Conservation (phyloP, 2,888 invertebrate species). For the Chrysomela aeneicollis region DNA sequence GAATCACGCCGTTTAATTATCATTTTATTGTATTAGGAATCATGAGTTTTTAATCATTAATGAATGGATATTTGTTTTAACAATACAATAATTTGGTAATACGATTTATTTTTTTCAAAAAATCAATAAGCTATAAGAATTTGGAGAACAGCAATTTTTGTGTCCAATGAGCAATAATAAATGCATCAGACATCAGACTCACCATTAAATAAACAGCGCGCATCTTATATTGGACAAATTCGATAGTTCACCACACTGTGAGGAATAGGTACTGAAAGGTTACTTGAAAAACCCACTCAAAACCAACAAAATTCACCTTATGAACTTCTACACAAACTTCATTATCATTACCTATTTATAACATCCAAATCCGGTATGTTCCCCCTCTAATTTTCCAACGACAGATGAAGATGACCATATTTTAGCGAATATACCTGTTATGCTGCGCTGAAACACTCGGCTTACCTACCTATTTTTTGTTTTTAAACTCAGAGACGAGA, state of each 20-base stretch:
- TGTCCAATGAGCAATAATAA: too few relatives aligned
- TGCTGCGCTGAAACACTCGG: neutral
- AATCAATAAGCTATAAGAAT: too few relatives aligned
- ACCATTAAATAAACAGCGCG: neutral
- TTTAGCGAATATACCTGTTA: constrained; percentile 10
- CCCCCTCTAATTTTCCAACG: constrained; percentile 39
- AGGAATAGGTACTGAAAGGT: neutral
- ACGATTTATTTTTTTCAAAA: too few relatives aligned
- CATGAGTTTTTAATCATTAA: too few relatives aligned
- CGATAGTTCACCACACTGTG: neutral
- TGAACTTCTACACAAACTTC: neutral
- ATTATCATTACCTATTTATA: constrained; percentile 46
- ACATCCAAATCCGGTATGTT: constrained; percentile 44
- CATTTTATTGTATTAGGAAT: too few relatives aligned
- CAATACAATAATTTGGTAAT: too few relatives aligned
- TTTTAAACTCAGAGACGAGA: neutral
- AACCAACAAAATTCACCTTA: constrained; percentile 12
- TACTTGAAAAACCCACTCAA: constrained; percentile 20
- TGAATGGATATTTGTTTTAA: too few relatives aligned
- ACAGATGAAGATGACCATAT: constrained; percentile 20
- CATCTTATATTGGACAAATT: neutral
- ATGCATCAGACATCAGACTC: neutral
- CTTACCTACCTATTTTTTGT: neutral
- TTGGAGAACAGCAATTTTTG: too few relatives aligned
- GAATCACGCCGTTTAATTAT: too few relatives aligned